Conservation (phyloP, 2,113 vertebrate genomes). For the Mesembrinibis cayennensis region DNA sequence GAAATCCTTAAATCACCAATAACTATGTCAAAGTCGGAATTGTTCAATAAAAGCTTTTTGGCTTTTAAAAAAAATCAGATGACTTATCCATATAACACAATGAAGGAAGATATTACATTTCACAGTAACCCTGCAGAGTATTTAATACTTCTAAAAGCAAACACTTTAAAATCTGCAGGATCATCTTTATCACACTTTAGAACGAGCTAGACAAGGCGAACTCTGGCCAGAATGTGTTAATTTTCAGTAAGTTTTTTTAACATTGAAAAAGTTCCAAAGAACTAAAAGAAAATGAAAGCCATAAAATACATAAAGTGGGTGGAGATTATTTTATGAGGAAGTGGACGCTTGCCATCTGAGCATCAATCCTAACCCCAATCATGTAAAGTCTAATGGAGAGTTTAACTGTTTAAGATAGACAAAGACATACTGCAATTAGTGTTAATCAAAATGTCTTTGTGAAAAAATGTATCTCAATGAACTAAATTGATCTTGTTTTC, state of each 20-base stretch:
- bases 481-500: background rate
- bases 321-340: background rate
- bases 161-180: background rate
- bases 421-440: background rate
- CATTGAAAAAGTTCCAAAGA: background rate
- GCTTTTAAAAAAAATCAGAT: background rate
- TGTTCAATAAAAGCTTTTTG: background rate
- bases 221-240: background rate
- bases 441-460: background rate
- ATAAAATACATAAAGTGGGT: background rate
- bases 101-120: background rate
- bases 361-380: background rate
- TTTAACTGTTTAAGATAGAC: background rate
- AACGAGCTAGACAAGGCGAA: background rate
- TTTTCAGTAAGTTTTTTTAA: background rate
- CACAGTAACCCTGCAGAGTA: background rate
- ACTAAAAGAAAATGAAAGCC: background rate
- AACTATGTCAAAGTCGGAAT: background rate
- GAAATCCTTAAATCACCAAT: background rate
- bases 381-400: background rate
- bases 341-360: background rate
- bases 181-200: background rate
- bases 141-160: background rate
- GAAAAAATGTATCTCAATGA: rapidly evolving
- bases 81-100: rapidly evolving